These are phyloP conservation scores for Cryptops parisi DNA, from an alignment of 2,888 invertebrate genomes.

Conservation along the genomic window DNA sequence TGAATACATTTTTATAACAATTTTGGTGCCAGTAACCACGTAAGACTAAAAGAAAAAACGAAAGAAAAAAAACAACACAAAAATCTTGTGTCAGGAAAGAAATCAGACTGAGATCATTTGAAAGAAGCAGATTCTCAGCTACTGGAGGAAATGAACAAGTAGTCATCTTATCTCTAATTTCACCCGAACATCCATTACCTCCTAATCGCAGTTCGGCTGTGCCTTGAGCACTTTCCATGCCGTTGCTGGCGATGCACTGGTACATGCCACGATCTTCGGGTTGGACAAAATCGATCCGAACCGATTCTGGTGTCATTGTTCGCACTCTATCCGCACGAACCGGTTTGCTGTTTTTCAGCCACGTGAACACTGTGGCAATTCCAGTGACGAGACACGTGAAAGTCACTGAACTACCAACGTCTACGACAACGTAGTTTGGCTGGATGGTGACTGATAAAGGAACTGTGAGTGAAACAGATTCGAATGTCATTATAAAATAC, in stretches of 20 bases:
- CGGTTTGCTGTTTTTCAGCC: constrained; percentile 25
- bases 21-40: no score
- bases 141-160: not conserved
- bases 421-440: constrained; percentile 12
- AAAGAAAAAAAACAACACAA: no score
- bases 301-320: constrained; percentile 13
- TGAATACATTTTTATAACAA: no score
- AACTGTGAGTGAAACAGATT: constrained; percentile 16
- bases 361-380: constrained; percentile 19
- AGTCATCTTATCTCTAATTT: not conserved
- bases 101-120: no score
- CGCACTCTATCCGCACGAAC: constrained; percentile 20
- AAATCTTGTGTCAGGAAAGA: no score
- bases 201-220: constrained; percentile 52
- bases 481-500: no score
- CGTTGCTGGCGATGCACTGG: constrained; percentile 26
- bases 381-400: constrained; percentile 13
- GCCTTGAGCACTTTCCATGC: constrained; percentile 46
- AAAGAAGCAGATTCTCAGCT: no score
- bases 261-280: constrained; percentile 34
- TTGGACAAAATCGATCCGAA: constrained; percentile 26
- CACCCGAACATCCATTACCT: constrained; percentile 17
- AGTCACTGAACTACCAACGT: constrained; percentile 12
- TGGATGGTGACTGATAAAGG: constrained; percentile 19
- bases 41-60: no score